A percentile compares a stretch with the other conserved stretches of the same genome.
Evolutionary conservation across 2,888 invertebrate genomes (phyloP).

Genomic region (Hydrotaea diabolus): DNA sequence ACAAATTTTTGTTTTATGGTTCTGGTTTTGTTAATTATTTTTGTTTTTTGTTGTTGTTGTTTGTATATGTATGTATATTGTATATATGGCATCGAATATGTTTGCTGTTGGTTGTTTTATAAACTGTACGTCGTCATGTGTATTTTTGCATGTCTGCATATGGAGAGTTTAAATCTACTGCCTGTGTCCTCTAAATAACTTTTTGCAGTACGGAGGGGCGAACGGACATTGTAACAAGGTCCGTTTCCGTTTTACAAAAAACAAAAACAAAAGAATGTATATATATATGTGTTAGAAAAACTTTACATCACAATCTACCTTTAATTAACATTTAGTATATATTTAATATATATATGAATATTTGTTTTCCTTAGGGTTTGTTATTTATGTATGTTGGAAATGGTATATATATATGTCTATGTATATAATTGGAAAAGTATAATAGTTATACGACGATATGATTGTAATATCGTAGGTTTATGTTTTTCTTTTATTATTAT

Average conservation of each 20-base stretch:
- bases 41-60: conserved; percentile 40
- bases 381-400: conserved; percentile 31
- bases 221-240: conserved; percentile 10
- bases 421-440: conserved; percentile 52
- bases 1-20: conserved; percentile 52
- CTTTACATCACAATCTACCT: conserved; percentile 64
- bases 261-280: neutral
- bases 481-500: conserved; percentile 24
- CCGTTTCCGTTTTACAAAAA: neutral
- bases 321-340: conserved; percentile 57
- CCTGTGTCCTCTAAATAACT: neutral
- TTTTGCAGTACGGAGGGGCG: neutral
- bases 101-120: conserved; percentile 39
- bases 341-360: conserved; percentile 20
- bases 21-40: conserved; percentile 28
- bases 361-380: conserved; percentile 14
- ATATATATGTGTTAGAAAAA: conserved; percentile 30
- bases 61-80: conserved; percentile 26
- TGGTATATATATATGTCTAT: conserved; percentile 25
- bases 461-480: conserved; percentile 52
- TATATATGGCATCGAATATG: conserved; percentile 49
- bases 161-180: conserved; percentile 5
- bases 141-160: neutral
- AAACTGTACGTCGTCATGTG: conserved; percentile 5
- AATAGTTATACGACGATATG: conserved; percentile 61